Conservation (phyloP, 1,140 invertebrate species). For the Harpegnathos saltator region DNA sequence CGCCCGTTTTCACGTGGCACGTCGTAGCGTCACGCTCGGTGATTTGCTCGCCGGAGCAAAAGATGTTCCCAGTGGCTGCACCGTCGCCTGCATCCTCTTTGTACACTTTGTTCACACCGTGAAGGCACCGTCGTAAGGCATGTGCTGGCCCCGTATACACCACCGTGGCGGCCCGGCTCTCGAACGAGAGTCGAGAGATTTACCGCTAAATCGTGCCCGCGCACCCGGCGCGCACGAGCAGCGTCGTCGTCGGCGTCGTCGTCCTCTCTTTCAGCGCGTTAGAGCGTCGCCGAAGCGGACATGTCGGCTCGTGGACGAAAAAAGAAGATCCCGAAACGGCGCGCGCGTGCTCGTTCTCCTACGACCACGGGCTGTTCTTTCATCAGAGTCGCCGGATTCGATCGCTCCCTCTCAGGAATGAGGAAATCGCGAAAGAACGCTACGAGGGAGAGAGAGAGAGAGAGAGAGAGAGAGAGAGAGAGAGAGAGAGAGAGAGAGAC, state of each 20-base stretch:
- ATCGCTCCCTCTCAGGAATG: not conserved
- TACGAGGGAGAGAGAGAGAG: not conserved
- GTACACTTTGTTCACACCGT: slow-evolving; percentile 77
- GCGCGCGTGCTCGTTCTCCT: not conserved
- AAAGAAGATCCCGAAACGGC: slow-evolving; percentile 43
- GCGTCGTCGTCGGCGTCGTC: no score
- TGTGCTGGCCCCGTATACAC: not conserved
- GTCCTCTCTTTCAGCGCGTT: slow-evolving; percentile 66
- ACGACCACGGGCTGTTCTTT: slow-evolving; percentile 8
- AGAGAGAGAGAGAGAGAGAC: no score
- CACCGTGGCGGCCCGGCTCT: slow-evolving; percentile 22
- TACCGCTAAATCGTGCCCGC: slow-evolving; percentile 59
- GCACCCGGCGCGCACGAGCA: no score
- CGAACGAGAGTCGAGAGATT: not conserved
- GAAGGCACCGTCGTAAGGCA: slow-evolving; percentile 73
- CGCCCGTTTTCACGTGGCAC: slow-evolving; percentile 50
- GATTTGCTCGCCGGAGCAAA: slow-evolving; percentile 82
- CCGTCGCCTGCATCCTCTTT: slow-evolving; percentile 81
- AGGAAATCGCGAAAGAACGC: not conserved
- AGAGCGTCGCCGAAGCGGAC: slow-evolving; percentile 57
- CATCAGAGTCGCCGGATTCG: slow-evolving; percentile 13
- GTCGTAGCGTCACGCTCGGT: slow-evolving; percentile 75
- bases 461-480: not conserved
- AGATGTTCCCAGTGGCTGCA: slow-evolving; percentile 82
- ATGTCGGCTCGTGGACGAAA: slow-evolving; percentile 45